Conservation (phyloP, 2,888 invertebrate genomes). For the Nesidiocoris tenuis region DNA sequence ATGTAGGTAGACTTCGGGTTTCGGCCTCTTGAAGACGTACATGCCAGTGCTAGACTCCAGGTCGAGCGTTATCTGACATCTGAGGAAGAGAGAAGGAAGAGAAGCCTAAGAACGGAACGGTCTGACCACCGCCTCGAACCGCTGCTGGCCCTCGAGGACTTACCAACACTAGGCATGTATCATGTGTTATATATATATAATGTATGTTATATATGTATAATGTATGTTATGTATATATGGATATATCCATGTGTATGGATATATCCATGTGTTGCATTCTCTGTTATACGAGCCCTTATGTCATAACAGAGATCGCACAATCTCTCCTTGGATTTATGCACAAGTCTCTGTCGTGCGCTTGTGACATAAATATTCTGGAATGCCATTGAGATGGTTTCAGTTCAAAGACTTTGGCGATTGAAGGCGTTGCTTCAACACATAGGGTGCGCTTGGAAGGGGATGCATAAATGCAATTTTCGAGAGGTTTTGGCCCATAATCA, state of each 20-base stretch:
- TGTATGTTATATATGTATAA: too few species aligned
- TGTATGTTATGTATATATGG: too few species aligned
- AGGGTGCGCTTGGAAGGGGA: too few species aligned
- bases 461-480: too few species aligned
- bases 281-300: constrained; percentile 14
- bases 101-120: not conserved
- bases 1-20: constrained; percentile 11
- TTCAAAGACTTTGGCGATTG: too few species aligned
- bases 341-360: not conserved
- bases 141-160: not conserved
- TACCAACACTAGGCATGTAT: not conserved
- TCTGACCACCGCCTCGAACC: not conserved
- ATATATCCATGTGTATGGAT: too few species aligned
- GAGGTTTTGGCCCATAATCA: too few species aligned
- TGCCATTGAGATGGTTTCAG: not conserved
- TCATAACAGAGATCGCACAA: not conserved
- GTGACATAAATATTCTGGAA: not conserved
- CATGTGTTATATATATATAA: too few species aligned
- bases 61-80: constrained; percentile 19
- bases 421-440: too few species aligned
- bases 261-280: not conserved
- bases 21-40: constrained; percentile 2
- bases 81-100: not conserved
- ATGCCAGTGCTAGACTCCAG: not conserved
- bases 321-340: not conserved